phyloP scores from a whole-genome alignment of 2,113 vertebrate species.

The Chamaetylas fuelleborni region DNA sequence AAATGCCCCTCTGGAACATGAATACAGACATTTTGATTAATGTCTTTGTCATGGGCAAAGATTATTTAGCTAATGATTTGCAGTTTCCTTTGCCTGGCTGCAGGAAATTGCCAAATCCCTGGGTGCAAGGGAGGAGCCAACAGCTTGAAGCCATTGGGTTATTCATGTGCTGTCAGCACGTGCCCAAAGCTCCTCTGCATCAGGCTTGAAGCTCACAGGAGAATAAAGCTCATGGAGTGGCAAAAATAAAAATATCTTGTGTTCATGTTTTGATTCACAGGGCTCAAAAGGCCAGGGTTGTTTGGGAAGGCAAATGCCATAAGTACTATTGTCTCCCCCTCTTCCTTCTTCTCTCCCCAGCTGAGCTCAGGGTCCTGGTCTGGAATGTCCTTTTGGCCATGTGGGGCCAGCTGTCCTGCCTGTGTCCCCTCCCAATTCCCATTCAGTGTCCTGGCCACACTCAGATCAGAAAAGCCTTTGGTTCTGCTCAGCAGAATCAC shows the following conservation, averaged over 20 bases:
- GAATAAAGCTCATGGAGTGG: background rate
- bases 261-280: background rate
- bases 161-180: background rate
- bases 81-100: slow-evolving; percentile 2
- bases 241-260: background rate
- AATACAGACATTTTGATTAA: slow-evolving; percentile 28
- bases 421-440: background rate
- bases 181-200: background rate
- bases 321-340: fast-evolving
- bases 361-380: fast-evolving
- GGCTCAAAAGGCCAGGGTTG: background rate
- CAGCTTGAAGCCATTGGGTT: background rate
- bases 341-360: background rate
- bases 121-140: background rate
- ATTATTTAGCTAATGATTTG: slow-evolving; percentile 48
- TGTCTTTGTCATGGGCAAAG: slow-evolving; percentile 51
- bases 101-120: slow-evolving; percentile 38
- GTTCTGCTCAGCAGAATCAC: background rate
- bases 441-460: background rate
- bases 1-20: slow-evolving; percentile 19
- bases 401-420: background rate
- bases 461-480: background rate
- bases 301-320: background rate
- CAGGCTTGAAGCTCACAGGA: background rate
- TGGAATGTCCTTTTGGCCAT: background rate